Conservation (phyloP, 1,140 invertebrate species). For the Triops cancriformis region DNA sequence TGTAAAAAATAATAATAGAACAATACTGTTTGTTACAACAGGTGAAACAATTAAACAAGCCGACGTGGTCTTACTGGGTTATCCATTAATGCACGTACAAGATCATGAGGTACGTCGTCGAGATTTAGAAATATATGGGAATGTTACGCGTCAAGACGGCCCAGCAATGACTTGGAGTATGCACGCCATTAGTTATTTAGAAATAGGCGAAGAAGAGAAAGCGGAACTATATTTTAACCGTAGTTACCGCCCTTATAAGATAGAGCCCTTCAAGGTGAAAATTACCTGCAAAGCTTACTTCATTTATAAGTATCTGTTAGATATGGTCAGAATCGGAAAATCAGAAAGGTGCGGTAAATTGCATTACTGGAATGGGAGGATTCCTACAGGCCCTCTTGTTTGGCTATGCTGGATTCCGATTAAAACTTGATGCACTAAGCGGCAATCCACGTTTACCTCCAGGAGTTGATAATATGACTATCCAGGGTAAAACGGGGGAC, state of each 20-base stretch:
- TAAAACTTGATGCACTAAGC: conserved; percentile 35
- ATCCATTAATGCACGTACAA: conserved; percentile 40
- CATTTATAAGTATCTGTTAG: conserved; percentile 30
- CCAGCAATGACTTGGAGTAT: conserved; percentile 46
- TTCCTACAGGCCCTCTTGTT: conserved; percentile 43
- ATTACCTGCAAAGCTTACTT: neutral
- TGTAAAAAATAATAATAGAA: neutral
- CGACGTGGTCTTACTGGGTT: conserved; percentile 44
- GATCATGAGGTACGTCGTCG: conserved; percentile 35
- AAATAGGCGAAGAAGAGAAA: conserved; percentile 36
- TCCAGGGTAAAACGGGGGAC: conserved; percentile 34
- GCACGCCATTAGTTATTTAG: conserved; percentile 41
- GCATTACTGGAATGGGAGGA: conserved; percentile 45
- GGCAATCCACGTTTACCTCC: conserved; percentile 37
- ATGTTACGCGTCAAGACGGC: conserved; percentile 38
- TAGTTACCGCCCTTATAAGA: conserved; percentile 34
- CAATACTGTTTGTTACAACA: neutral
- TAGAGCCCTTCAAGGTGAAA: conserved; percentile 39
- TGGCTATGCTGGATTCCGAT: conserved; percentile 42
- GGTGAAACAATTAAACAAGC: conserved; percentile 42
- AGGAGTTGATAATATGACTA: conserved; percentile 32
- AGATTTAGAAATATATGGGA: conserved; percentile 42
- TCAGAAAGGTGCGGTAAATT: conserved; percentile 42
- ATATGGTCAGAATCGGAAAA: conserved; percentile 41
- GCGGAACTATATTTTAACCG: conserved; percentile 37